Evolutionary conservation across 2,888 invertebrate species (phyloP), one percentile per base, ranked within the genome.

Genomic region (Candidula unifasciata): DNA sequence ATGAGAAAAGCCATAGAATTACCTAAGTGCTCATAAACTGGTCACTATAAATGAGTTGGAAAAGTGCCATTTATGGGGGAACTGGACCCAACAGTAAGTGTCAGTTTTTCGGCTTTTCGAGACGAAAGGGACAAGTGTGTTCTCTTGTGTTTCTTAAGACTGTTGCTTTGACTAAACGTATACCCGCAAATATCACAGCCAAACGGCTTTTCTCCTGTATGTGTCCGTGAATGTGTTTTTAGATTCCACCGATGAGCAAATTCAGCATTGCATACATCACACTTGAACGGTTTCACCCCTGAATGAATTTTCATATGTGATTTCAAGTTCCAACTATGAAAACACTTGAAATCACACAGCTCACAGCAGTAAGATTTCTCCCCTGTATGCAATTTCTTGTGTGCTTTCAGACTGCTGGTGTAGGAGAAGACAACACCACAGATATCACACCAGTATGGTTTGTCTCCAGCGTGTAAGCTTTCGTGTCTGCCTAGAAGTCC

Each of bases 121-220:
- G n/a, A n/a, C n/a, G n/a, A n/a, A n/a, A n/a, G n/a, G n/a, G n/a
- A n/a, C n/a, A n/a, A n/a, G 30, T 79, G 79, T 2, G 35, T 27
- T 44, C 60, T 27, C 37, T 37, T 66, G n/a, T 79, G 79, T 10
- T 44, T 79, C 66, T 79, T 35, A 5, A 79, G 44, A 64, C 35
- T 44, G n/a, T 27, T 30, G 18, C 35, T 79, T 5, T 35, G 16
- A 10, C n/a, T 60, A 27, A 82, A 82, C 1, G 8, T 35, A 8
- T 54, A 33, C 18, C 37, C 24, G 60, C 82, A 82, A 2, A 74
- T 27, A 33, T 64, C 60, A 69, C 86, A 86, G 16, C 24, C 60
- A 37, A 84, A 84, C 0, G 86, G 86, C 21, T 85, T 84, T 37
- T 84, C 82, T 24, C 84, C 86, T 2, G 82, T 80, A 35, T 86